phyloP scores from a whole-genome alignment of 2,797 vertebrate species.

The Lepus oiostolus region DNA sequence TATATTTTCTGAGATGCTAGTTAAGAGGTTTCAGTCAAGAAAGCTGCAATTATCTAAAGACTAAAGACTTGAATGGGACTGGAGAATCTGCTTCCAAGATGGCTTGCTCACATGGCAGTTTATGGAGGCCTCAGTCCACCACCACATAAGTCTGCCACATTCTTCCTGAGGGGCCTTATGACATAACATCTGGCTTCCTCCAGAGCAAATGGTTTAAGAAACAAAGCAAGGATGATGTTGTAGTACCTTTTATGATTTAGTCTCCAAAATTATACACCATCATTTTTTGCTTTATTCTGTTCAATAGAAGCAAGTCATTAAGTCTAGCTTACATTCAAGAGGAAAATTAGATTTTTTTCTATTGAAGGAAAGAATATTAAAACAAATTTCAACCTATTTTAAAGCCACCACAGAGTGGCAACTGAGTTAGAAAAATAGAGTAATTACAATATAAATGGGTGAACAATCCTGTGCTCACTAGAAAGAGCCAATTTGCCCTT shows the following conservation, averaged over 20 bases:
- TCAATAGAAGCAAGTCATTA: conserved; percentile 25
- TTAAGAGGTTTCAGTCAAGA: not conserved
- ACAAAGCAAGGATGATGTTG: not conserved
- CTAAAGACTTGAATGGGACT: not conserved
- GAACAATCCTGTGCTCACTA: not conserved
- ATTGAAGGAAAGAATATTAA: not conserved
- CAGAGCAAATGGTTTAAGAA: not conserved
- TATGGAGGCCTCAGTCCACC: not conserved
- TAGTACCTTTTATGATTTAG: not conserved
- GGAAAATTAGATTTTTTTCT: not conserved
- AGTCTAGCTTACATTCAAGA: not conserved
- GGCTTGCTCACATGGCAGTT: not conserved
- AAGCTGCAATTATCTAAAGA: not conserved
- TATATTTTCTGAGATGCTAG: not conserved
- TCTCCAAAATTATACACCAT: not conserved
- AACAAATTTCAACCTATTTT: not conserved
- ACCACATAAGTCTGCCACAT: not conserved
- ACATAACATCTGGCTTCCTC: not conserved
- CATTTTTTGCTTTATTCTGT: not conserved
- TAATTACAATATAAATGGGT: not conserved
- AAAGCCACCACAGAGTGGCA: not conserved
- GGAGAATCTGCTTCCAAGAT: not conserved
- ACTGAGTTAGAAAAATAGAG: not conserved
- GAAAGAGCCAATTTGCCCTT: not conserved
- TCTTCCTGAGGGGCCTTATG: not conserved